Evolutionary conservation across 2,888 invertebrate genomes (phyloP).

Genomic region (Rotaria socialis): DNA sequence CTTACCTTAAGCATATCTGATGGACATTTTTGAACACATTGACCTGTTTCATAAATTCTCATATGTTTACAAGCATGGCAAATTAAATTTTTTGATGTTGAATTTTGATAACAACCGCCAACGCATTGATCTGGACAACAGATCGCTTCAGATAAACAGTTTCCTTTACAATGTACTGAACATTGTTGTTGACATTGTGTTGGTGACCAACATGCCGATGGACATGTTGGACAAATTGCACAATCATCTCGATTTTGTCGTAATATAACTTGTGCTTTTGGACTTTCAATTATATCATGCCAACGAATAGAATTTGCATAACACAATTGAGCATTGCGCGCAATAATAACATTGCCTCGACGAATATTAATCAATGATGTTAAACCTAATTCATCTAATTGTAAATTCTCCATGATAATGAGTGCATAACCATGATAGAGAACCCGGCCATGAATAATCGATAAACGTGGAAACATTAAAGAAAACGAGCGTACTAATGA

Average conservation of each 20-base stretch:
- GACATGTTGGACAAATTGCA: conserved; percentile 23
- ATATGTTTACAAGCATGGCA: conserved; percentile 22
- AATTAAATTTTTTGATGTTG: background rate
- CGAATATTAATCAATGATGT: conserved; percentile 37
- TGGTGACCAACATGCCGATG: conserved; percentile 22
- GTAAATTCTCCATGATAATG: conserved; percentile 28
- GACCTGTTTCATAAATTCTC: background rate
- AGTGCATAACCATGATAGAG: conserved; percentile 41
- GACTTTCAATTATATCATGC: conserved; percentile 33
- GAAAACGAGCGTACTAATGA: background rate
- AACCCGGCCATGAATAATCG: conserved; percentile 37
- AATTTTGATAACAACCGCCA: conserved; percentile 10
- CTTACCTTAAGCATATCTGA: background rate
- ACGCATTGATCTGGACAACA: conserved; percentile 1
- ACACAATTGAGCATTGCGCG: conserved; percentile 37
- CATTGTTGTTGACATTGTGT: conserved; percentile 33
- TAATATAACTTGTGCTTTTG: conserved; percentile 32
- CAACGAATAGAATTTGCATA: conserved; percentile 37
- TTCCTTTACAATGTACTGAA: conserved; percentile 9
- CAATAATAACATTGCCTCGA: conserved; percentile 36
- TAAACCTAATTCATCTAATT: conserved; percentile 35
- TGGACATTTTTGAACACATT: conserved; percentile 27
- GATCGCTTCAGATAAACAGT: background rate
- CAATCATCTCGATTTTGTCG: background rate
- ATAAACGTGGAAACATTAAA: conserved; percentile 36